Conservation (phyloP, 2,888 invertebrate genomes). For the Gasteruption jaculator region DNA sequence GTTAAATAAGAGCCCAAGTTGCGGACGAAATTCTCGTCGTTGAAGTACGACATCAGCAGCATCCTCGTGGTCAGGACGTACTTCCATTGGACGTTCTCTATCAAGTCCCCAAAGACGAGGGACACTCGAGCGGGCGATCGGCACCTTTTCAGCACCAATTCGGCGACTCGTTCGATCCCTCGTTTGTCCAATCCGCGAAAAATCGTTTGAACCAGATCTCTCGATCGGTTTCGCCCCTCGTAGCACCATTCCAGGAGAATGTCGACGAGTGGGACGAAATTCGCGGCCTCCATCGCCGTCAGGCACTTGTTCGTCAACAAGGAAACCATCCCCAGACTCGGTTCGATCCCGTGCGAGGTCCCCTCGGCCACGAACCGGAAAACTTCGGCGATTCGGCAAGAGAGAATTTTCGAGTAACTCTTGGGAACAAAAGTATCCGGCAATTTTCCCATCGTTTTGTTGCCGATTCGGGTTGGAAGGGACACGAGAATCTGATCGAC, state of each 20-base stretch:
- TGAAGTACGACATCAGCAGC: slow-evolving; percentile 56
- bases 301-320: slow-evolving; percentile 62
- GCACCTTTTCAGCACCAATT: slow-evolving; percentile 56
- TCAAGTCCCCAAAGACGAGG: slow-evolving; percentile 53
- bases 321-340: slow-evolving; percentile 53
- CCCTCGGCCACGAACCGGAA: slow-evolving; percentile 60
- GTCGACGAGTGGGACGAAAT: slow-evolving; percentile 55
- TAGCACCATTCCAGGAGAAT: slow-evolving; percentile 57
- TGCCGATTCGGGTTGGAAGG: slow-evolving; percentile 69
- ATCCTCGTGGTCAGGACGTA: slow-evolving; percentile 63
- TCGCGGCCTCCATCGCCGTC: slow-evolving; percentile 56
- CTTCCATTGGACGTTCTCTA: slow-evolving; percentile 56
- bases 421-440: slow-evolving; percentile 59
- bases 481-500: slow-evolving; percentile 63
- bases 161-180: slow-evolving; percentile 58
- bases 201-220: slow-evolving; percentile 50
- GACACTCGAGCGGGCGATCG: slow-evolving; percentile 46
- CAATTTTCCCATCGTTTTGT: slow-evolving; percentile 58
- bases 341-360: slow-evolving; percentile 41
- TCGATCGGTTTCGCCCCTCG: slow-evolving; percentile 28
- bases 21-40: slow-evolving; percentile 54
- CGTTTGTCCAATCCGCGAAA: slow-evolving; percentile 57
- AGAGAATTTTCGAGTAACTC: slow-evolving; percentile 58
- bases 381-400: slow-evolving; percentile 59
- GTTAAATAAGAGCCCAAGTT: slow-evolving; percentile 64